Base-by-base conservation (phyloP, 2,113 vertebrate species). In the Nematolebias whitei region DNA sequence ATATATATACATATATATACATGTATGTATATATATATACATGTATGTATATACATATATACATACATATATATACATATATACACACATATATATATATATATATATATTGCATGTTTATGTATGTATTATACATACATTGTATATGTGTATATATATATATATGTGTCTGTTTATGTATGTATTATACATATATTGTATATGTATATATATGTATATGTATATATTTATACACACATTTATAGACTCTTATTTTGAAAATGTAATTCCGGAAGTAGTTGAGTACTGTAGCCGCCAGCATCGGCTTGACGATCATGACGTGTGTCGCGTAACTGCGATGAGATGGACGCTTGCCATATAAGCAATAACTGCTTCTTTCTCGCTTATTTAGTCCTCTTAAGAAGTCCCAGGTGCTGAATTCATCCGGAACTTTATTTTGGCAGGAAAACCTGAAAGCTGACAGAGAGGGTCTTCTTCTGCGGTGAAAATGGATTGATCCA, bases 301-400 rank as follows among this genome's bases (percentile, higher is more conserved):
- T 48, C 8, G n/a, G 2, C 38, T 77, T 73, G 70, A 73, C 79
- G 35, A 14, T 51, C 49, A 20, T 59, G 68, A 60, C 78, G 53
- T 60, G 68, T 76, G 54, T 68, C 45, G 71, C 6, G 65, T 63
- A 51, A 78, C 65, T 71, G 76, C 73, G 76, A 76, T 23, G 80
- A 62, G 57, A 85, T 83, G 78, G 51, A 61, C 61, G 19, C 4
- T 35, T 10, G 41, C 20, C 52, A 3, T 38, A 1, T 26, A 13
- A 45, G 38, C 2, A 26, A 58, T 0, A 10, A 8, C 10, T 12
- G 2, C n/a, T 4, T 2, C 22, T 2, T 51, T 16, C 18, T 16
- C 15, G 41, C 20, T 20, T 16, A 3, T 9, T 45, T 45, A 2
- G 9, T 10, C 11, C 0, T 2, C 22, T n/a, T 0, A 1, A 20